A percentile compares a stretch with the other conserved stretches of the same genome.
Conservation (phyloP, 2,797 vertebrate species). For the Syncerus caffer region DNA sequence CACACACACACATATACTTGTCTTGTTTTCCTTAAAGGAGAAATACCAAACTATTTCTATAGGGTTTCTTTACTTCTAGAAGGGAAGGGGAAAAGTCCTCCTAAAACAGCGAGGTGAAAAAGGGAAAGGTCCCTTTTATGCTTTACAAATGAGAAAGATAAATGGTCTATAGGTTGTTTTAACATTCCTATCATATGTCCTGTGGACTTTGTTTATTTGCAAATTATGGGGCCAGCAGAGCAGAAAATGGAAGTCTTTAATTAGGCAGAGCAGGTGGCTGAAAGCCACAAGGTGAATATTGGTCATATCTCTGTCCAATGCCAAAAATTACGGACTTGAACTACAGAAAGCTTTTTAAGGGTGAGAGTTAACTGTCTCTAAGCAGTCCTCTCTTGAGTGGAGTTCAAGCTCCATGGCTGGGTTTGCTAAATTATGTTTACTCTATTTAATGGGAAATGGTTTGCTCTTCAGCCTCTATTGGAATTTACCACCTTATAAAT, state of each 20-base stretch:
- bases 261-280: slow-evolving; percentile 79
- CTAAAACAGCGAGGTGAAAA: background rate
- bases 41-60: background rate
- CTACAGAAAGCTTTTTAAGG: slow-evolving; percentile 72
- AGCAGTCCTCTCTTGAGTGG: slow-evolving; percentile 72
- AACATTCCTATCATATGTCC: slow-evolving; percentile 55
- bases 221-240: slow-evolving; percentile 72
- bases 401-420: slow-evolving; percentile 72
- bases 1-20: background rate
- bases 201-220: slow-evolving; percentile 26
- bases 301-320: background rate
- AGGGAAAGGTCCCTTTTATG: background rate
- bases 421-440: slow-evolving; percentile 78
- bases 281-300: slow-evolving; percentile 34
- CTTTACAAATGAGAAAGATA: background rate
- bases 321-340: slow-evolving; percentile 70
- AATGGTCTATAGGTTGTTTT: background rate
- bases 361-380: slow-evolving; percentile 76
- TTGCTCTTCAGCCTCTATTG: slow-evolving; percentile 72
- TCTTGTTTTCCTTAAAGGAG: background rate
- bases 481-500: slow-evolving; percentile 64
- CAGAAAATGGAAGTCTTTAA: slow-evolving; percentile 76
- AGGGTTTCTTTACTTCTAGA: background rate
- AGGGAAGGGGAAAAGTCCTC: background rate
- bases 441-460: slow-evolving; percentile 75